Percentiles rank a stretch among this genome's conserved stretches.
Conservation (phyloP, 2,888 invertebrate genomes). For the Lutraria lutraria region DNA sequence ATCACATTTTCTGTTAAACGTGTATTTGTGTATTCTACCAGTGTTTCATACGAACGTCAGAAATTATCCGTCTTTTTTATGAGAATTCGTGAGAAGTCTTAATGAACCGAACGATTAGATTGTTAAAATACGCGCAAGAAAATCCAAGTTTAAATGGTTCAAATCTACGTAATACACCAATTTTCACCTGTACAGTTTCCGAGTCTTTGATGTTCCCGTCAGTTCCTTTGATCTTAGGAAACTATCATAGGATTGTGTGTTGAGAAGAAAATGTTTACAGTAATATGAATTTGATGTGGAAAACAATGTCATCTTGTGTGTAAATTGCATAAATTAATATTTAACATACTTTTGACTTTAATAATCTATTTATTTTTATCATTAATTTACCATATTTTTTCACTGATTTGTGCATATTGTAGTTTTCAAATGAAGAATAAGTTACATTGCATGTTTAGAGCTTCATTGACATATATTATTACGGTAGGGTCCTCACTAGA, state of each 20-base stretch:
- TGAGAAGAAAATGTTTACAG: constrained; percentile 6
- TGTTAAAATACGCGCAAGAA: background rate
- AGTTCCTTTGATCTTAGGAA: constrained; percentile 28
- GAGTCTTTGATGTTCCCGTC: constrained; percentile 34
- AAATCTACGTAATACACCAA: background rate
- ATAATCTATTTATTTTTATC: too few species aligned
- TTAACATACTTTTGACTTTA: too few species aligned
- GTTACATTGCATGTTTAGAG: too few species aligned
- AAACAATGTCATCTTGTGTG: background rate
- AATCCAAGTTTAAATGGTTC: background rate
- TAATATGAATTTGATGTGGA: background rate
- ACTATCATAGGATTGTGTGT: constrained; percentile 12
- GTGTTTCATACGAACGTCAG: background rate
- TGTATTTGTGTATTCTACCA: constrained; percentile 12
- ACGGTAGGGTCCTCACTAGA: too few species aligned
- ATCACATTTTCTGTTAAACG: background rate
- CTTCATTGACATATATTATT: too few species aligned
- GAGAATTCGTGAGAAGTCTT: constrained; percentile 5
- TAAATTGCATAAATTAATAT: too few species aligned
- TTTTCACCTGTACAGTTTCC: constrained; percentile 36
- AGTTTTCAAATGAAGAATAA: too few species aligned
- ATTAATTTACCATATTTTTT: too few species aligned
- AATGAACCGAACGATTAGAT: background rate
- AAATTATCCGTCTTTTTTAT: constrained; percentile 19
- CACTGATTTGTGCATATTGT: too few species aligned